Evolutionary conservation across 2,113 vertebrate species (phyloP), one percentile per base, ranked within the genome.

Genomic region (Xiphorhynchus elegans): DNA sequence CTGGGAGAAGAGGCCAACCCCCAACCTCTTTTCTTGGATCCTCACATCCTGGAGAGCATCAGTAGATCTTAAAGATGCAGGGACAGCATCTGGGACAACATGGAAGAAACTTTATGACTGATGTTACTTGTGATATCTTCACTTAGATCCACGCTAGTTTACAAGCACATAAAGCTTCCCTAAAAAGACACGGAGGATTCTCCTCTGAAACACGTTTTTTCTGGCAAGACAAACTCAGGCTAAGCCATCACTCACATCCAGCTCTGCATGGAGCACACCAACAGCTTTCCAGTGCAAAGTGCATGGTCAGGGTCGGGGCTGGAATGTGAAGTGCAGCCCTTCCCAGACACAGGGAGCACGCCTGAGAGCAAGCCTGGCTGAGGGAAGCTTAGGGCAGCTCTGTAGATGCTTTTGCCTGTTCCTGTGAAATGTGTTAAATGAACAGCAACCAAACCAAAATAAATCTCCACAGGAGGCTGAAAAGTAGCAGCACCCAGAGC

Each of bases 311-410:
- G 74, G 93, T 76, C 29, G 2, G 70, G 63, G 67, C 83, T 88
- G 95, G 95, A 96, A 95, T 93, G 90, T 11, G 46, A 76, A 93
- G 46, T 42, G 60, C 76, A 74, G 80, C 77, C 63, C 81, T 76
- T 67, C 83, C 69, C 66, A 87, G 78, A 44, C 69, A 37, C 66
- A 23, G 52, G 84, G 49, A 84, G 37, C 0, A 1, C 26, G 74
- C 53, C 55, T 21, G 33, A 37, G 86, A 79, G 62, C 2, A 2
- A 76, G 62, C 13, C 70, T 15, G 6, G 59, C 42, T 33, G 59
- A 53, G 58, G 39, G 10, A 39, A 37, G 7, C 4, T 62, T 13
- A n/a, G 69, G 39, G n/a, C 44, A 69, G 67, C 40, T 49, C 69
- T 52, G 50, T 2, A 59, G 70, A 33, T 42, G 25, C 18, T 82